Conservation (phyloP, 2,888 invertebrate species). For the Opisthograptis luteolata region DNA sequence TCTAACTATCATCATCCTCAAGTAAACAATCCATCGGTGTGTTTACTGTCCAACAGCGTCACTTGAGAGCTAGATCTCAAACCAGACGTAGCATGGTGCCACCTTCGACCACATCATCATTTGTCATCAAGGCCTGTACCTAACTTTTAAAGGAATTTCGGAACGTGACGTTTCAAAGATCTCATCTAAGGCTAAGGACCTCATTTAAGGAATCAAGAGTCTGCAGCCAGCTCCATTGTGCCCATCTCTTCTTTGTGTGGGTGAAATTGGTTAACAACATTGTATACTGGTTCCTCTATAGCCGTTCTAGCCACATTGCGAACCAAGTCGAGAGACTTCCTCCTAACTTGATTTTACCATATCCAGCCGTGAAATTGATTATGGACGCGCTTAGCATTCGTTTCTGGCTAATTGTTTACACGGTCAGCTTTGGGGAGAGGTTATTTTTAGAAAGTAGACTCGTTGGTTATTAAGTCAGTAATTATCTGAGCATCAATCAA, state of each 20-base stretch:
- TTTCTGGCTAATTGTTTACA: constrained; percentile 26
- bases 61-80: too few relatives aligned
- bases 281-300: not conserved
- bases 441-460: constrained; percentile 19
- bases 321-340: constrained; percentile 19
- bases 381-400: constrained; percentile 18
- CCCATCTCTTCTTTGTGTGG: not conserved
- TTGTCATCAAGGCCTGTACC: too few relatives aligned
- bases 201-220: too few relatives aligned
- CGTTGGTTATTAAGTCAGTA: constrained; percentile 3
- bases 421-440: constrained; percentile 8
- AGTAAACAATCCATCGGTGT: too few relatives aligned
- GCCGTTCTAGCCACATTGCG: constrained; percentile 18
- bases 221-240: too few relatives aligned
- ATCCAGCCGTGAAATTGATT: constrained; percentile 29
- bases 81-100: too few relatives aligned
- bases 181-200: too few relatives aligned
- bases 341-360: constrained; percentile 28
- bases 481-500: not conserved
- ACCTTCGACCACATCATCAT: too few relatives aligned
- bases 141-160: too few relatives aligned
- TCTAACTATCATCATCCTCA: not conserved
- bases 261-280: too few relatives aligned
- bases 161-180: too few relatives aligned
- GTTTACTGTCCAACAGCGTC: too few relatives aligned